These are phyloP conservation scores for Scortum barcoo DNA, from an alignment of 2,113 vertebrate genomes.

Conservation along the genomic window DNA sequence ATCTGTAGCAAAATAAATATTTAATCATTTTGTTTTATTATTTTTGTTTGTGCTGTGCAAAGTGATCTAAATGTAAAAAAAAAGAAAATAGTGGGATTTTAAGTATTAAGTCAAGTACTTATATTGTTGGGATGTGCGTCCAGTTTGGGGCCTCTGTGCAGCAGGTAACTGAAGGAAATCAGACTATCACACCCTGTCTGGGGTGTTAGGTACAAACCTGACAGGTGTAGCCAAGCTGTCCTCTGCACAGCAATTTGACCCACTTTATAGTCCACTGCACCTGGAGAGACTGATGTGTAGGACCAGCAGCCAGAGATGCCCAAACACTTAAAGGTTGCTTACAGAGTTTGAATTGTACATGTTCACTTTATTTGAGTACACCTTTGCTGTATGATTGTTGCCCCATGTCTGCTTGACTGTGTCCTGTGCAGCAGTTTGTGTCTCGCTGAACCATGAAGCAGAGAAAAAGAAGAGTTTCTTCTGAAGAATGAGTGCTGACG, in stretches of 20 bases:
- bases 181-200: neutral
- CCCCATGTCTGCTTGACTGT: neutral
- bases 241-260: conserved; percentile 47
- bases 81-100: neutral
- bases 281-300: neutral
- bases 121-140: neutral
- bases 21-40: no score
- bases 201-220: conserved; percentile 11
- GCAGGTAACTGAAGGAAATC: conserved; percentile 20
- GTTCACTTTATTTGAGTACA: neutral
- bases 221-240: conserved; percentile 42
- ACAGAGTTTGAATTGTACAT: conserved; percentile 1
- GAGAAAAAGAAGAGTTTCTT: neutral
- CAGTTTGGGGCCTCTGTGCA: neutral
- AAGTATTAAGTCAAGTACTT: no score
- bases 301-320: neutral
- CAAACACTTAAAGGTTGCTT: neutral
- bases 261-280: conserved; percentile 37
- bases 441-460: conserved; percentile 28
- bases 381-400: neutral
- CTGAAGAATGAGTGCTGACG: conserved; percentile 26
- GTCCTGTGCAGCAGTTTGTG: conserved; percentile 1
- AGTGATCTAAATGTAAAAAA: neutral
- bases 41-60: neutral
- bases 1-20: no score